Conservation (phyloP, 2,113 vertebrate species). For the Carettochelys insculpta region DNA sequence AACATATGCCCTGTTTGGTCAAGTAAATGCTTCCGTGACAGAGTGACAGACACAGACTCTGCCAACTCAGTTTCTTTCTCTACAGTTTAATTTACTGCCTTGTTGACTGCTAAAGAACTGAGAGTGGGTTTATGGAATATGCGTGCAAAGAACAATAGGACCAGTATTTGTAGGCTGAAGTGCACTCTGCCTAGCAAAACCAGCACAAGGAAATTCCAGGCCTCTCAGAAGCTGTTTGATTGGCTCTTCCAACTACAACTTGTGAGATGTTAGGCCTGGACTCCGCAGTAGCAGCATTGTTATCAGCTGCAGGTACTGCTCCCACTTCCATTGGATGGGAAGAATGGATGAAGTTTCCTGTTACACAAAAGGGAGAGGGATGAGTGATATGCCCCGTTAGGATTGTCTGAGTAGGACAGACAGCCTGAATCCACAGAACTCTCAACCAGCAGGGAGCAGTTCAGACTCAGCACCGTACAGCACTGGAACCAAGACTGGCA, state of each 20-base stretch:
- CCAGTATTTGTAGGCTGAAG: conserved; percentile 15
- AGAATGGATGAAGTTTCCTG: neutral
- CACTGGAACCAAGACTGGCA: neutral
- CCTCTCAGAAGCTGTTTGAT: neutral
- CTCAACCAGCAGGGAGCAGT: neutral
- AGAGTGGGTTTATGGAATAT: conserved; percentile 6
- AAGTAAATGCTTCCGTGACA: conserved; percentile 1
- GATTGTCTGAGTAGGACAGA: neutral
- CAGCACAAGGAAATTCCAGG: neutral
- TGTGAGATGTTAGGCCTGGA: neutral
- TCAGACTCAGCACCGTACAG: neutral
- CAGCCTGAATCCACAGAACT: rapidly evolving
- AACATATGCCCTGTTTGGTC: neutral
- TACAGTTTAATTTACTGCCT: conserved; percentile 55
- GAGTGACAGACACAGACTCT: conserved; percentile 8
- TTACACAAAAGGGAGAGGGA: neutral
- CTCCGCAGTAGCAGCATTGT: neutral
- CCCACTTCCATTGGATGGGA: neutral
- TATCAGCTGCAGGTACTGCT: neutral
- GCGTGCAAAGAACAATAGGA: neutral
- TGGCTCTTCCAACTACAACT: neutral
- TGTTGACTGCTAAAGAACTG: conserved; percentile 3
- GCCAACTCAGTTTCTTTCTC: conserved; percentile 29
- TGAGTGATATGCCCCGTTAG: neutral
- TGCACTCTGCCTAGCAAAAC: neutral